Evolutionary conservation across 2,888 invertebrate species (phyloP).

Genomic region (Limnephilus marmoratus): DNA sequence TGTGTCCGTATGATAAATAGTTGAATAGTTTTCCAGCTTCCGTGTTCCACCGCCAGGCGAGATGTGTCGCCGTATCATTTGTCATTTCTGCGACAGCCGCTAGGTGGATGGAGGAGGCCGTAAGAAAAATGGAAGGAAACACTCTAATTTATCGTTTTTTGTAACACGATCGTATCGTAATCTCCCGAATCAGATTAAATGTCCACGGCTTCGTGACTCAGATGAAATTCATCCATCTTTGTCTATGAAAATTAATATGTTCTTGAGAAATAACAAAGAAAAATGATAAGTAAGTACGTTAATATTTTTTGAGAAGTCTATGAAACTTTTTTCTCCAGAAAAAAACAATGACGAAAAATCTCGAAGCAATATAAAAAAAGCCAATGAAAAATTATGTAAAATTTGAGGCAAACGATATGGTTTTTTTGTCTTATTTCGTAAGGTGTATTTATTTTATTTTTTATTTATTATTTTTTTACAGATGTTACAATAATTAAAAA

Average conservation of each 20-base stretch:
- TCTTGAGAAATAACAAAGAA: not conserved
- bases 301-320: not conserved
- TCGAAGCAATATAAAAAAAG: too few species aligned
- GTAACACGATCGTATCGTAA: slow-evolving; percentile 43
- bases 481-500: too few species aligned
- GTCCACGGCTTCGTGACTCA: slow-evolving; percentile 49
- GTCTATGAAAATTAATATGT: slow-evolving; percentile 39
- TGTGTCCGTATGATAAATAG: slow-evolving; percentile 50
- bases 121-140: slow-evolving; percentile 64
- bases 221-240: slow-evolving; percentile 47
- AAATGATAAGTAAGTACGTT: not conserved
- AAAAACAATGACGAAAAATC: too few species aligned
- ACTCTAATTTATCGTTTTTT: slow-evolving; percentile 64
- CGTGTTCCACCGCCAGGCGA: slow-evolving; percentile 40
- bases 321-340: not conserved
- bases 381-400: too few species aligned
- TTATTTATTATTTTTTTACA: too few species aligned
- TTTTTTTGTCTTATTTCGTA: too few species aligned
- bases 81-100: slow-evolving; percentile 60
- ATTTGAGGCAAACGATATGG: too few species aligned
- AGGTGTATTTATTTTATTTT: too few species aligned
- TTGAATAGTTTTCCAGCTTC: slow-evolving; percentile 56
- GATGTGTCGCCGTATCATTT: slow-evolving; percentile 54
- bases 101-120: slow-evolving; percentile 39
- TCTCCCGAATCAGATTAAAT: slow-evolving; percentile 48